These are phyloP conservation scores for Lamprologus speciosus DNA, from an alignment of 2,113 vertebrate species.

Conservation along the genomic window DNA sequence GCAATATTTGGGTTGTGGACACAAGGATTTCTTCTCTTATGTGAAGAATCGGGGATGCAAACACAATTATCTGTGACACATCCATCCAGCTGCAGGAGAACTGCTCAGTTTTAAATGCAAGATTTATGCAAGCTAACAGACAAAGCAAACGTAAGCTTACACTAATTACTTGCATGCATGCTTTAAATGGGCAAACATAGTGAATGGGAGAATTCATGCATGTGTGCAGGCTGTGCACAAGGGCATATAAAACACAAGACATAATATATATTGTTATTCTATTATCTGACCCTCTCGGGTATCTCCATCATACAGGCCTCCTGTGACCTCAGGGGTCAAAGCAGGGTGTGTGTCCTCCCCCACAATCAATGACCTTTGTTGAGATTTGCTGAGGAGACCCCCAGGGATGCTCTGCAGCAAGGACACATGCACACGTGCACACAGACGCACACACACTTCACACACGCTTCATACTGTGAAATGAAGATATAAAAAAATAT, in stretches of 20 bases:
- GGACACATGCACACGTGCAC: not conserved
- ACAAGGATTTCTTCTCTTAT: slow-evolving; percentile 26
- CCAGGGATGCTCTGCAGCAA: not conserved
- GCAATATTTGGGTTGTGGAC: slow-evolving; percentile 39
- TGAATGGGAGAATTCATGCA: slow-evolving; percentile 17
- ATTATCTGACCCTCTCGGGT: slow-evolving; percentile 32
- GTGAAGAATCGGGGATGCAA: slow-evolving; percentile 35
- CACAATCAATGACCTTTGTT: slow-evolving; percentile 57
- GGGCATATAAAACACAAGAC: slow-evolving; percentile 16
- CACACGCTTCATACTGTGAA: not conserved
- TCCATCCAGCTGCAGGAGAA: slow-evolving; percentile 23
- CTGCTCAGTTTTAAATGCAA: slow-evolving; percentile 21
- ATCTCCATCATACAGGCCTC: slow-evolving; percentile 66
- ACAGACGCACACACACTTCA: not conserved
- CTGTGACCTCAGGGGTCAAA: slow-evolving; percentile 55
- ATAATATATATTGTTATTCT: slow-evolving; percentile 19
- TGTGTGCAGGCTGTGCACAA: not conserved
- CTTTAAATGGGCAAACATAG: slow-evolving; percentile 14
- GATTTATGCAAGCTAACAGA: slow-evolving; percentile 10
- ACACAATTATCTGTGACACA: slow-evolving; percentile 57
- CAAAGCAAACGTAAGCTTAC: slow-evolving; percentile 21
- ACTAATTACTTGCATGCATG: not conserved
- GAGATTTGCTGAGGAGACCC: slow-evolving; percentile 29
- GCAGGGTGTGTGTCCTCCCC: slow-evolving; percentile 27
- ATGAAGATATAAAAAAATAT: not conserved